Evolutionary conservation across 2,888 invertebrate species (phyloP), one percentile per base, ranked within the genome.

Genomic region (Drymonia ruficornis): DNA sequence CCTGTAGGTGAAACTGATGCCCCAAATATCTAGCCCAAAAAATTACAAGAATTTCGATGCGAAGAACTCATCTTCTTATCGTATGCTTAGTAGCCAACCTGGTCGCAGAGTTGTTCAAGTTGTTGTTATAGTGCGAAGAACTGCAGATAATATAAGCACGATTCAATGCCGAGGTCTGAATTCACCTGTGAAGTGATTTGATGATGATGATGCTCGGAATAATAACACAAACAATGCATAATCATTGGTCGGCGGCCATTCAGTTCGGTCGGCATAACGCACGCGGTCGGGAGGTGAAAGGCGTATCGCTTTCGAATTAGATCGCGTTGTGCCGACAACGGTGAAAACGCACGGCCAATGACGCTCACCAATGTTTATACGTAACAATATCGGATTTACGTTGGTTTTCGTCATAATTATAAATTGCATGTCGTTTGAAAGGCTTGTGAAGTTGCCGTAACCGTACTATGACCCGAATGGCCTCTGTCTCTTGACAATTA

Each of bases 271-370:
- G 31, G 18, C 79, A 78, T 79, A 79, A 71, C 71, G 78, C 76
- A 80, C 80, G 53, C 76, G 81, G 83, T 86, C 83, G 81, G 83
- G 83, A 90, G 89, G 91, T 90, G 91, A 91, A 91, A 91, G 91
- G 91, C 87, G 81, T 85, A 89, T 90, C 87, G 85, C 91, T 91
- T 91, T 91, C 91, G 87, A 91, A 87, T 88, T 89, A 87, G 89
- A 89, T 87, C 89, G 87, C 86, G 80, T 80, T 86, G 76, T 84
- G 85, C 81, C 84, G 84, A 78, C 85, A 72, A 74, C 81, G 82
- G 89, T 83, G 88, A 89, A 83, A 90, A 87, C 86, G 81, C 74
- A 72, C 72, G 59, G 59, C 67, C 54, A 57, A 52, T 57, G 69
- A 62, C 70, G 68, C 74, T 78, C 80, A 78, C 76, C 72, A 73